Evolutionary conservation across 2,888 invertebrate species (phyloP).

Genomic region (Rhodophaea formosa): DNA sequence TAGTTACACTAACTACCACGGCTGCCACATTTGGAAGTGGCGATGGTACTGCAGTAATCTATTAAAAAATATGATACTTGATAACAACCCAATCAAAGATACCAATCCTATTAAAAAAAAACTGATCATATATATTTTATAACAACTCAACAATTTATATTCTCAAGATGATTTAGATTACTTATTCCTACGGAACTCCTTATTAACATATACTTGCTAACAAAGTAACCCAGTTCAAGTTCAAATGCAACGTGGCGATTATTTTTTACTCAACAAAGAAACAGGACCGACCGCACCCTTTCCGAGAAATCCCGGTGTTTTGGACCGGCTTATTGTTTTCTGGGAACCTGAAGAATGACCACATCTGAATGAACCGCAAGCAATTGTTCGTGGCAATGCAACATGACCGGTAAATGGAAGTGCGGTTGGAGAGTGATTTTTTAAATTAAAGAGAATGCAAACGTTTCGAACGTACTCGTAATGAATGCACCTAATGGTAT

Average conservation of each 20-base stretch:
- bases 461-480: no score
- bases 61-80: no score
- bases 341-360: conserved; percentile 30
- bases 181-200: not conserved
- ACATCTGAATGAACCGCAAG: conserved; percentile 29
- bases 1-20: no score
- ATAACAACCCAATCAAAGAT: no score
- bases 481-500: no score
- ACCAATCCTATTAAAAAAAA: no score
- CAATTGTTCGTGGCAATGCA: conserved; percentile 14
- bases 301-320: conserved; percentile 30
- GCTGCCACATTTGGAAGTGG: no score
- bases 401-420: conserved; percentile 11
- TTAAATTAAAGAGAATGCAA: not conserved
- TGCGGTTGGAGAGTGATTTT: not conserved
- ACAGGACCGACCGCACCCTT: conserved; percentile 21
- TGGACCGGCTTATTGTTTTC: conserved; percentile 33
- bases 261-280: conserved; percentile 23
- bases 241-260: conserved; percentile 16
- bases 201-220: not conserved
- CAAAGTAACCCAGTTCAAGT: not conserved
- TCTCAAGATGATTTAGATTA: not conserved
- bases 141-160: no score
- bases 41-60: no score
- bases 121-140: no score